These are phyloP conservation scores for Falco punctatus DNA, from an alignment of 2,113 vertebrate species.

Conservation along the genomic window DNA sequence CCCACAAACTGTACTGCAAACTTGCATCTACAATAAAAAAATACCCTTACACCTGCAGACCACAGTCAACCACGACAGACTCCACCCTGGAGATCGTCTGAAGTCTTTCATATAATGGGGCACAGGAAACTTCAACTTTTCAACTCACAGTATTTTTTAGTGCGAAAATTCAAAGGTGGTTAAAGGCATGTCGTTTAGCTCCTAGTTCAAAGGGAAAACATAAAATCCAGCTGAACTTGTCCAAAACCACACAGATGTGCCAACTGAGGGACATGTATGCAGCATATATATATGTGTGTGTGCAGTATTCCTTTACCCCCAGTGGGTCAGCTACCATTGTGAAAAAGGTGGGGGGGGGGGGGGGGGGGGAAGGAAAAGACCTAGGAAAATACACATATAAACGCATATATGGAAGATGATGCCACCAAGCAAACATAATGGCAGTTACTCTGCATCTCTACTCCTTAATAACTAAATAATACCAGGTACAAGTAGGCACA, in stretches of 20 bases:
- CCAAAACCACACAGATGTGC: neutral
- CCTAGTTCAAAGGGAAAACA: neutral
- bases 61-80: neutral
- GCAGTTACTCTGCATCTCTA: neutral
- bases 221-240: neutral
- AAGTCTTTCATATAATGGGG: neutral
- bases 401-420: neutral
- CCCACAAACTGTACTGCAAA: neutral
- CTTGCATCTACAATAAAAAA: neutral
- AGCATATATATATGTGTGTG: fast-evolving
- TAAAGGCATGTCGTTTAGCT: neutral
- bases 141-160: neutral
- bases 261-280: neutral
- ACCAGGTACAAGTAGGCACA: neutral
- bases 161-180: neutral
- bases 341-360: neutral
- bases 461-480: neutral
- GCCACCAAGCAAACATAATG: neutral
- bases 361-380: neutral
- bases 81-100: neutral
- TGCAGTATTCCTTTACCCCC: neutral
- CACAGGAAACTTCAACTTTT: neutral
- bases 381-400: neutral
- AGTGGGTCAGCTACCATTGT: neutral
- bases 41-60: neutral